phyloP scores from a whole-genome alignment of 2,797 vertebrate species.

The Heterohyrax brucei region DNA sequence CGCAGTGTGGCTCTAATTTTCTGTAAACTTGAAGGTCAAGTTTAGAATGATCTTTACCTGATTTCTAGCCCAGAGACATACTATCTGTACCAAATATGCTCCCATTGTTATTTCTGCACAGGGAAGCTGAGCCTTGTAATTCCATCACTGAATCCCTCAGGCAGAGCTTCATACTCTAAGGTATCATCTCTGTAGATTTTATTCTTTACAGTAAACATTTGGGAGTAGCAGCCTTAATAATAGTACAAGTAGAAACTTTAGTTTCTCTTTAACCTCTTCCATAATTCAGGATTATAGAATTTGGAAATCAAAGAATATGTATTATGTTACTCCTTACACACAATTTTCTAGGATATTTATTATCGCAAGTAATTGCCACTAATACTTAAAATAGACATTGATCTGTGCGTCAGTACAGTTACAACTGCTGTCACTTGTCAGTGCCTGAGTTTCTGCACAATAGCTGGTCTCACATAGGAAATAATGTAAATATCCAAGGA shows the following conservation, averaged over 20 bases:
- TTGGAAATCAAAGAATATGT: neutral
- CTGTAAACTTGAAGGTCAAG: constrained; percentile 59
- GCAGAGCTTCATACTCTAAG: neutral
- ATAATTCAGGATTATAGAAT: neutral
- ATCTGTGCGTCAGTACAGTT: neutral
- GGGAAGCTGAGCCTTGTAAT: neutral
- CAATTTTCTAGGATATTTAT: neutral
- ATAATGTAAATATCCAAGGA: neutral
- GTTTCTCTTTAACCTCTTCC: constrained; percentile 7
- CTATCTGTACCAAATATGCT: accelerated
- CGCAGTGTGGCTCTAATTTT: constrained; percentile 54
- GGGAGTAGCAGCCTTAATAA: neutral
- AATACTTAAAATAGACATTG: neutral
- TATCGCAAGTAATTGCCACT: neutral
- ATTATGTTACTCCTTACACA: neutral
- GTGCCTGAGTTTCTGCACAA: neutral
- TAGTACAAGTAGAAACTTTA: neutral
- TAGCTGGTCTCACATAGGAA: neutral
- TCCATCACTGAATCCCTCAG: neutral
- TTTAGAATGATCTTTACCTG: constrained; percentile 1
- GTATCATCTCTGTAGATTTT: neutral
- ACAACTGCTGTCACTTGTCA: accelerated
- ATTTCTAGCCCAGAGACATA: constrained; percentile 26
- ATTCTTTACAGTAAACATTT: neutral
- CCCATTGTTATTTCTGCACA: neutral